These are phyloP conservation scores for Chascanopsetta lugubris DNA, from an alignment of 2,113 vertebrate genomes.

Conservation along the genomic window DNA sequence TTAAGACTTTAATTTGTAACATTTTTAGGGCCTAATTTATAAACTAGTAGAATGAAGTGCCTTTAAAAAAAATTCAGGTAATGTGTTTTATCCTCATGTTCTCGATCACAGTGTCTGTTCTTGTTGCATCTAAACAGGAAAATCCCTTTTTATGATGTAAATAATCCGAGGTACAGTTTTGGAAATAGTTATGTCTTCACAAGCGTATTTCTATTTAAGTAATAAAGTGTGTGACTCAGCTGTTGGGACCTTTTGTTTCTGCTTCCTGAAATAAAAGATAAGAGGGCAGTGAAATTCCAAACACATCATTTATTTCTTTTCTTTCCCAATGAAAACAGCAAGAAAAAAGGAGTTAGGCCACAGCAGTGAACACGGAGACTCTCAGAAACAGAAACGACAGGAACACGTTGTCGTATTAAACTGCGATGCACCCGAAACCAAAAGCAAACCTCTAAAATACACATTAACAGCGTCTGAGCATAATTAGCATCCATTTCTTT, in stretches of 20 bases:
- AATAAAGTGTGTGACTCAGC: slow-evolving; percentile 1
- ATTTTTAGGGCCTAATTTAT: no score
- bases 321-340: slow-evolving; percentile 40
- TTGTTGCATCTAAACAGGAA: slow-evolving; percentile 15
- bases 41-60: no score
- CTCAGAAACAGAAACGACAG: slow-evolving; percentile 10
- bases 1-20: no score
- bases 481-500: slow-evolving; percentile 48
- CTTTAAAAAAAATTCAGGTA: no score
- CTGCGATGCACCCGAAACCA: slow-evolving; percentile 20
- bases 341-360: slow-evolving; percentile 14
- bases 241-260: background rate
- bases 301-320: slow-evolving; percentile 30
- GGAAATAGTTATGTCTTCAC: slow-evolving; percentile 47
- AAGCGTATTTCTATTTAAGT: slow-evolving; percentile 31
- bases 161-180: slow-evolving; percentile 34
- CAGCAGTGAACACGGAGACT: slow-evolving; percentile 19
- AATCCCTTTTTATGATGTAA: slow-evolving; percentile 35
- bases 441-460: slow-evolving; percentile 40
- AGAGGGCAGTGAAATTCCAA: slow-evolving; percentile 1
- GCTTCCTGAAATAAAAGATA: background rate
- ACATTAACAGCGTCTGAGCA: slow-evolving; percentile 29
- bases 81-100: no score
- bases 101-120: no score
- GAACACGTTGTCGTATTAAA: slow-evolving; percentile 34